Evolutionary conservation across 2,888 invertebrate genomes (phyloP).

Genomic region (Helobdella robusta): DNA sequence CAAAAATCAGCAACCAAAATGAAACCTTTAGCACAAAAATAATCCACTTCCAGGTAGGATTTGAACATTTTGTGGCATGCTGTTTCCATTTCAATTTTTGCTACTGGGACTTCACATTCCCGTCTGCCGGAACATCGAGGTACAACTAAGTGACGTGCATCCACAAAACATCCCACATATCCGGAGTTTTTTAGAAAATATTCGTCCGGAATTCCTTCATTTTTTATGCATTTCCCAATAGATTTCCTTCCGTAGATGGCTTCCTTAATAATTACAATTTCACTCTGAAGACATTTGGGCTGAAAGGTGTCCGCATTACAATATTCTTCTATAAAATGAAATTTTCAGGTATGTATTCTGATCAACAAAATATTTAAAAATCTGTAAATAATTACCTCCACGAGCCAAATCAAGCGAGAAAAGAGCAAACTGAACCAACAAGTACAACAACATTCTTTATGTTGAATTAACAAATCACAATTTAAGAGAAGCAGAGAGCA

Average conservation of each 20-base stretch:
- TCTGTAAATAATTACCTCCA: too few species aligned
- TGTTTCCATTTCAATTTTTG: not conserved
- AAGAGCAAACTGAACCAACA: too few species aligned
- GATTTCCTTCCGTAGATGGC: constrained; percentile 16
- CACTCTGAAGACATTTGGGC: not conserved
- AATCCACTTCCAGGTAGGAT: not conserved
- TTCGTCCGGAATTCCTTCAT: not conserved
- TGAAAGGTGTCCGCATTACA: constrained; percentile 20
- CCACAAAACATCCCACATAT: constrained; percentile 11
- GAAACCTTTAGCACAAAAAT: not conserved
- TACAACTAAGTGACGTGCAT: constrained; percentile 1
- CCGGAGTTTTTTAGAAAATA: not conserved
- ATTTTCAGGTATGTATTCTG: too few species aligned
- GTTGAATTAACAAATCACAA: too few species aligned
- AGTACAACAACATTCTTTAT: too few species aligned
- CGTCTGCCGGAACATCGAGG: constrained; percentile 7
- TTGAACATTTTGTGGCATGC: not conserved
- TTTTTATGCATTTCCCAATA: constrained; percentile 14
- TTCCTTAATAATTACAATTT: constrained; percentile 7
- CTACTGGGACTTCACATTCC: constrained; percentile 12
- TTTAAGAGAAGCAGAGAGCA: too few species aligned
- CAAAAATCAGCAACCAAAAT: too few species aligned
- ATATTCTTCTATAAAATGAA: constrained; percentile 15
- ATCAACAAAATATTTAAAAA: too few species aligned
- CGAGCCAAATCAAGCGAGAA: too few species aligned